phyloP scores from a whole-genome alignment of 2,888 invertebrate species.

The Monoplex corrugatus region DNA sequence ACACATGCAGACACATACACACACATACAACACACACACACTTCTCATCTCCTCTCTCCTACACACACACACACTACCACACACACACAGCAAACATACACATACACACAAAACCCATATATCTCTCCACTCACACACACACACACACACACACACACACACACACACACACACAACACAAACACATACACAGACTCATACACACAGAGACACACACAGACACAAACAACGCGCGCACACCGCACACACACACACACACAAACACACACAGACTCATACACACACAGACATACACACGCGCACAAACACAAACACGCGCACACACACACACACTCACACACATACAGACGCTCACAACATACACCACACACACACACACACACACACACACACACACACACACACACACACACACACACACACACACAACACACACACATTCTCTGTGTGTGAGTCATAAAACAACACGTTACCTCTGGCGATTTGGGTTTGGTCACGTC shows the following conservation, averaged over 20 bases:
- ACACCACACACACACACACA: background rate
- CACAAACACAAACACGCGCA: background rate
- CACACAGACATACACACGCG: background rate
- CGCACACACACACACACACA: background rate
- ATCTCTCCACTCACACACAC: background rate
- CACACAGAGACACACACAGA: background rate
- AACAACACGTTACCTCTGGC: background rate
- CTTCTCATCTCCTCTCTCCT: too few relatives aligned
- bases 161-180: background rate
- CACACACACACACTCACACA: background rate
- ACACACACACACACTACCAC: too few relatives aligned
- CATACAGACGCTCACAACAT: background rate
- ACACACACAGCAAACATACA: too few relatives aligned
- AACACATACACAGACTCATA: background rate
- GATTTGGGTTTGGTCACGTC: background rate
- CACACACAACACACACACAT: slow-evolving; percentile 2
- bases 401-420: background rate
- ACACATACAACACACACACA: background rate
- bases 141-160: background rate
- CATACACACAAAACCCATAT: too few relatives aligned
- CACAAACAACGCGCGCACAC: background rate
- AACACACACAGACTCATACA: background rate
- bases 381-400: background rate
- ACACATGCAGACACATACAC: background rate
- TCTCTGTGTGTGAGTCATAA: too few relatives aligned